Base-by-base conservation (phyloP, 2,113 vertebrate genomes). In the Oplegnathus fasciatus region DNA sequence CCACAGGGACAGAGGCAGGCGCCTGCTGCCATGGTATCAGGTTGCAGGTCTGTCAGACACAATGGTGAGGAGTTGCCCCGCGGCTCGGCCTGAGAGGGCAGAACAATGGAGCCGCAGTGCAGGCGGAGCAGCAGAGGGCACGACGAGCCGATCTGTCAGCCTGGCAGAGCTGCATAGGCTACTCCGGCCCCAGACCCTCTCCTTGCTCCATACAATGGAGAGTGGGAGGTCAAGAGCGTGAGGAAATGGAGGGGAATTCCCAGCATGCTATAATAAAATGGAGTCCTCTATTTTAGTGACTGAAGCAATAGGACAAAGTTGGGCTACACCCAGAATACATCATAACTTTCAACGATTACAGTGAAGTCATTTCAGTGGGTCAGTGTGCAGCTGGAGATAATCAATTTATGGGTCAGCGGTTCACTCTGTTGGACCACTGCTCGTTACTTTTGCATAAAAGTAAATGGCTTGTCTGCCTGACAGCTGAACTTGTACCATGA, bases 241-340 rank as follows among this genome's bases (percentile, higher is more conserved):
- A 87, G 91, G 92, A 93, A 93, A 93, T 91, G 82, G 78, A 75
- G 89, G 93, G 94, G 92, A 95, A 95, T 94, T 95, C 93, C 94
- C 94, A 92, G 88, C 85, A 78, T 90, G 89, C 88, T 86, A 83
- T 86, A 90, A 93, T 92, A 94, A 94, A 94, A 91, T 90, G 79
- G 88, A 91, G 72, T 83, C 83, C 86, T 90, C 87, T 93, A 90
- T 90, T 95, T 90, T 85, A 80, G 91, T 88, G 81, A 69, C 85
- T 78, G 80, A 71, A 87, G 84, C 82, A 85, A 84, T 88, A 61
- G 87, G 82, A 90, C 84, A 82, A 40, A 89, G 71, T 82, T n/a
- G 26, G 80, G 73, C 84, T 83, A 93, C 90, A 80, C 90, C 91
- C 88, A 89, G 68, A 82, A 92, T 85, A 90, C 83, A 88, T 86